Percentiles rank a stretch among this genome's conserved stretches.
Evolutionary conservation across 2,113 vertebrate species (phyloP).

Genomic region (Mormyrus lacerda): DNA sequence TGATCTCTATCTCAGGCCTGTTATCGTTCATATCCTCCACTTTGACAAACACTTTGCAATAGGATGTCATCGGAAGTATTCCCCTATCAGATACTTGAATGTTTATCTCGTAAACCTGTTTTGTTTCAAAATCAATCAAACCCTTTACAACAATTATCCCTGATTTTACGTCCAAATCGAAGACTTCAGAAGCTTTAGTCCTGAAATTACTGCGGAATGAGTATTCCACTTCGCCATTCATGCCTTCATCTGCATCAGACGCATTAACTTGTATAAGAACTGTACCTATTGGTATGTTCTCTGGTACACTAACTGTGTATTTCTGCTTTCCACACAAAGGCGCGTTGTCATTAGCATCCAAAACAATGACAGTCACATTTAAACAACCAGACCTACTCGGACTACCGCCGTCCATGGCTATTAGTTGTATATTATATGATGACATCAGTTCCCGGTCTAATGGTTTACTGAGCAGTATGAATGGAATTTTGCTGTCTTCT

Average conservation of each 20-base stretch:
- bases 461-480: neutral
- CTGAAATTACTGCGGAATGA: slow-evolving; percentile 14
- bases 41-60: slow-evolving; percentile 50
- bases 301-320: slow-evolving; percentile 27
- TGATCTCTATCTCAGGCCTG: slow-evolving; percentile 48
- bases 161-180: neutral
- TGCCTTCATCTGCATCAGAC: slow-evolving; percentile 29
- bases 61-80: neutral
- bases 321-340: slow-evolving; percentile 26
- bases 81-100: neutral
- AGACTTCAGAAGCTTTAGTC: neutral
- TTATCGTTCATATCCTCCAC: slow-evolving; percentile 65
- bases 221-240: slow-evolving; percentile 27
- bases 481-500: neutral
- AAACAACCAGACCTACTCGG: slow-evolving; percentile 34
- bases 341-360: slow-evolving; percentile 50
- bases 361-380: slow-evolving; percentile 40
- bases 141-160: neutral
- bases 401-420: slow-evolving; percentile 40
- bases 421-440: neutral
- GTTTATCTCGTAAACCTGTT: neutral
- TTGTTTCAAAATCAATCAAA: neutral
- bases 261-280: slow-evolving; percentile 23
- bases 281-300: slow-evolving; percentile 22
- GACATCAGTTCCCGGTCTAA: neutral